phyloP scores from a whole-genome alignment of 2,888 invertebrate genomes.

The Macrophya annulata region DNA sequence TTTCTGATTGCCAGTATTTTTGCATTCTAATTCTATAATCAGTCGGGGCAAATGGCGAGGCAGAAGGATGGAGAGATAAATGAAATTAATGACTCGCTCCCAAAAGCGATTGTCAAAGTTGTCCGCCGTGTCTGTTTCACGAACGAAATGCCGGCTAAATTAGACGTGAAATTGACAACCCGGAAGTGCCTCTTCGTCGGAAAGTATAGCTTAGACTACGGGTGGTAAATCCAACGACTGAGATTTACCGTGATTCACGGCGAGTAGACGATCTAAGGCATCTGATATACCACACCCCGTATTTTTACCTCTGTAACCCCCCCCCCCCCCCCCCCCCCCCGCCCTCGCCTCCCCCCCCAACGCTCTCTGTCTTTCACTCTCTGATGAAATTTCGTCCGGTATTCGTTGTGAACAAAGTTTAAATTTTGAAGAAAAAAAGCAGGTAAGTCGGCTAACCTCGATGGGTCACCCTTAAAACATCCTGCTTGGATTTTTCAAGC shows the following conservation, averaged over 20 bases:
- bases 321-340: background rate
- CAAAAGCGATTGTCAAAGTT: slow-evolving; percentile 45
- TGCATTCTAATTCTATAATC: slow-evolving; percentile 4
- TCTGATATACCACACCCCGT: slow-evolving; percentile 21
- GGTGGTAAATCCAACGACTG: slow-evolving; percentile 35
- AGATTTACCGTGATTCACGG: slow-evolving; percentile 13
- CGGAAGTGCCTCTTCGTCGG: slow-evolving; percentile 39
- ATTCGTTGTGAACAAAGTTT: background rate
- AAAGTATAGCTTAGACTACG: slow-evolving; percentile 11
- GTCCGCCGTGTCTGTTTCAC: slow-evolving; percentile 45
- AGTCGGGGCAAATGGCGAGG: slow-evolving; percentile 10
- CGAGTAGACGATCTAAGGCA: slow-evolving; percentile 12
- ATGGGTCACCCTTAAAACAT: no score
- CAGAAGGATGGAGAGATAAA: slow-evolving; percentile 26
- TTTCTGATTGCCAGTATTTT: background rate
- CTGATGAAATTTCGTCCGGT: background rate
- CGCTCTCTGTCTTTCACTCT: background rate
- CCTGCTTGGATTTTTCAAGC: no score
- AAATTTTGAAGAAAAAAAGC: background rate
- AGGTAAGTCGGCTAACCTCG: no score
- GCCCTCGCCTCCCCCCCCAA: background rate
- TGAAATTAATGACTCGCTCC: slow-evolving; percentile 42
- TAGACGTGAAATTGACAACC: slow-evolving; percentile 46
- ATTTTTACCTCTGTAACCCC: background rate
- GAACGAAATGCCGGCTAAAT: slow-evolving; percentile 47